phyloP scores from a whole-genome alignment of 1,140 invertebrate species.

The Sogatella furcifera region DNA sequence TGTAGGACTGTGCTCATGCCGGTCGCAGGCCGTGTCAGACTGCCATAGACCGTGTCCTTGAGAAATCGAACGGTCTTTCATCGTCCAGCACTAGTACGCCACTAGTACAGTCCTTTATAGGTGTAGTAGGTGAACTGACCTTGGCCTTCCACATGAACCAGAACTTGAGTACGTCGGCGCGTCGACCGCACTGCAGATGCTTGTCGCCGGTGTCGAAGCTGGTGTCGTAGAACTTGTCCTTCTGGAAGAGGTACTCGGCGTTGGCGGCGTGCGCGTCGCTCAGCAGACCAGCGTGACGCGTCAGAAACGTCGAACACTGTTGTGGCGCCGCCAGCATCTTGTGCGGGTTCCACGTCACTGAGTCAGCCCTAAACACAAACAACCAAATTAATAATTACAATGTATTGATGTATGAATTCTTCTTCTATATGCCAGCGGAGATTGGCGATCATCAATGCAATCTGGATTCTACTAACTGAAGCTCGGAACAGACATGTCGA shows the following conservation, averaged over 20 bases:
- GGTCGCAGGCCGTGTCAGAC: no score
- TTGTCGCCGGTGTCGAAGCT: constrained; percentile 88
- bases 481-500: no score
- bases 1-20: no score
- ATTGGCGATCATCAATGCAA: no score
- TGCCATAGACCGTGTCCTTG: no score
- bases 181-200: constrained; percentile 83
- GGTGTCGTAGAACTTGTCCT: constrained; percentile 93
- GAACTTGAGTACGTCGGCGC: constrained; percentile 89
- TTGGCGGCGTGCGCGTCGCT: constrained; percentile 51
- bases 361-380: constrained; percentile 58
- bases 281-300: constrained; percentile 55
- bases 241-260: constrained; percentile 88
- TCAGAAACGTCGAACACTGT: constrained; percentile 79
- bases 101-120: no score
- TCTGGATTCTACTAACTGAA: no score
- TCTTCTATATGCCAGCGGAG: no score
- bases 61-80: no score
- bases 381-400: constrained; percentile 7
- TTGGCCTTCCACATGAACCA: constrained; percentile 98
- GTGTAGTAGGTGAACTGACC: no score
- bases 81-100: no score
- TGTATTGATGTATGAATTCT: no score
- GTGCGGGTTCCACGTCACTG: constrained; percentile 90
- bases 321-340: constrained; percentile 80